Conservation (phyloP, 2,113 vertebrate genomes). For the Epinephelus fuscoguttatus region DNA sequence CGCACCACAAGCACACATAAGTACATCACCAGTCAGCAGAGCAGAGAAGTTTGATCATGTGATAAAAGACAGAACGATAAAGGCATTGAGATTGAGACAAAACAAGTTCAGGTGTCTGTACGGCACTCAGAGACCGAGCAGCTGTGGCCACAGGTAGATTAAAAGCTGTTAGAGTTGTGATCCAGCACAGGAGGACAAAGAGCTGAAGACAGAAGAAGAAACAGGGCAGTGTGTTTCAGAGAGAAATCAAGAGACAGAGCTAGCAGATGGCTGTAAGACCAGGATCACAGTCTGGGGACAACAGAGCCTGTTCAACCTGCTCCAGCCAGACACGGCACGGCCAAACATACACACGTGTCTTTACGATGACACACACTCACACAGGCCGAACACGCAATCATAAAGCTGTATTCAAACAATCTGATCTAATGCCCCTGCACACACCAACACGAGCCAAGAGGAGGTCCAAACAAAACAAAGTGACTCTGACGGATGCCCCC, state of each 20-base stretch:
- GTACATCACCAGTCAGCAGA: neutral
- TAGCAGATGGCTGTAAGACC: slow-evolving; percentile 75
- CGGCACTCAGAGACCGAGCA: neutral
- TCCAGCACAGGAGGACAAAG: slow-evolving; percentile 9
- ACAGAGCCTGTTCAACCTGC: slow-evolving; percentile 63
- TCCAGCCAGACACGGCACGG: slow-evolving; percentile 34
- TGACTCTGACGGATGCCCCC: slow-evolving; percentile 26
- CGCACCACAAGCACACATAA: neutral
- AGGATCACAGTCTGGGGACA: slow-evolving; percentile 64
- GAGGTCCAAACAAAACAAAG: neutral
- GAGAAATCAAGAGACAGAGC: slow-evolving; percentile 34
- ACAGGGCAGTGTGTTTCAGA: slow-evolving; percentile 18
- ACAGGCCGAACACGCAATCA: neutral
- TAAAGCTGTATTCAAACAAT: neutral
- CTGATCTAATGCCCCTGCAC: neutral
- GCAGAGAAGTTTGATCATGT: slow-evolving; percentile 1
- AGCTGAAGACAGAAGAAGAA: neutral
- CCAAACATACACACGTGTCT: slow-evolving; percentile 19
- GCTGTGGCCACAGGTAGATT: neutral
- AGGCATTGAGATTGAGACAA: neutral
- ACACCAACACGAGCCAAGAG: slow-evolving; percentile 6
- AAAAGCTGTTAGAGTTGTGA: neutral
- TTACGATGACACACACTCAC: neutral
- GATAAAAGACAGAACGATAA: neutral
- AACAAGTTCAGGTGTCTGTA: neutral